Conservation (phyloP, 2,797 vertebrate genomes). For the Gallirallus australis region DNA sequence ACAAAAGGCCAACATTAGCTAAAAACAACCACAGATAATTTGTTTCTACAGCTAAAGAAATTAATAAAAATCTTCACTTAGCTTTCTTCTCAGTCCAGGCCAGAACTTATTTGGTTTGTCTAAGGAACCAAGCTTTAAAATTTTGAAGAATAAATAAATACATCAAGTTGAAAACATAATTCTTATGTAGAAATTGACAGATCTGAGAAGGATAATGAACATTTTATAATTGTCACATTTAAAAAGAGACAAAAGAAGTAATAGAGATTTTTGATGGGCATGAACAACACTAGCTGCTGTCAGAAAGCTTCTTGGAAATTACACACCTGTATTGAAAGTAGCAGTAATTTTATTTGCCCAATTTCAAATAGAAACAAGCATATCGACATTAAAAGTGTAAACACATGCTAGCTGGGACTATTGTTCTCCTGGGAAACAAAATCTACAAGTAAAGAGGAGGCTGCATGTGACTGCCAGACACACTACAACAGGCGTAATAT, state of each 20-base stretch:
- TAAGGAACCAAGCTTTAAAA: background rate
- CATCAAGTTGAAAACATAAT: background rate
- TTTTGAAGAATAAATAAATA: background rate
- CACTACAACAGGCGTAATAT: background rate
- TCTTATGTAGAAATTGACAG: background rate
- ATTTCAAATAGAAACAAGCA: background rate
- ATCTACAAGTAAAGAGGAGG: background rate
- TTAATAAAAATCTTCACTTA: background rate
- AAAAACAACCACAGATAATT: background rate
- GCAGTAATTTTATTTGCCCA: background rate
- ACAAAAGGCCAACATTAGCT: background rate
- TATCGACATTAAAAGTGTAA: background rate
- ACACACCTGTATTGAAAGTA: background rate
- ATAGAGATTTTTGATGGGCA: no score
- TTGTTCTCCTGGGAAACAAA: background rate
- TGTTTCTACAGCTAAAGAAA: background rate
- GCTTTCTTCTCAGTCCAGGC: background rate
- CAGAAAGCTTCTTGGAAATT: background rate
- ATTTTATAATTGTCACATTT: background rate
- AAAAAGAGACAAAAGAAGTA: background rate
- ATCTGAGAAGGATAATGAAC: background rate
- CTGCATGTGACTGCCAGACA: background rate
- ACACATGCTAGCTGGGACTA: background rate
- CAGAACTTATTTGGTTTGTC: background rate
- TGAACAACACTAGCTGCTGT: background rate